phyloP scores from a whole-genome alignment of 2,797 vertebrate genomes.

The Lepus oiostolus region DNA sequence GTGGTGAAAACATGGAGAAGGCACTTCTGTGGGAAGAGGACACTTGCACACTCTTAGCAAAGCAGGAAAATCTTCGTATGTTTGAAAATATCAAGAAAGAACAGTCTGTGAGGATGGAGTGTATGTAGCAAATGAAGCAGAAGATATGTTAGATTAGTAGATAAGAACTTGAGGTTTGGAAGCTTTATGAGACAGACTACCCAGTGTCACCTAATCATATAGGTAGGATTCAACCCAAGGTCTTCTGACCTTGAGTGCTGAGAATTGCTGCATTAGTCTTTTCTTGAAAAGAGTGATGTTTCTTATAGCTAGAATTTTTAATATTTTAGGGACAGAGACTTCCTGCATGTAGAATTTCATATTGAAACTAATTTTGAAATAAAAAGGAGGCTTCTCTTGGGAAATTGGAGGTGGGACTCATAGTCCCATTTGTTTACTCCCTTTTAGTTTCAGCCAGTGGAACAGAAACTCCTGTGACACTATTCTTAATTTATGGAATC shows the following conservation, averaged over 20 bases:
- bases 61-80: neutral
- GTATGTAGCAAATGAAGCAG: neutral
- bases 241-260: neutral
- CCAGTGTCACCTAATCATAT: neutral
- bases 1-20: neutral
- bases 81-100: neutral
- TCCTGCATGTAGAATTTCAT: neutral
- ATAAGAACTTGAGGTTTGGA: neutral
- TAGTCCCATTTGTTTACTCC: neutral
- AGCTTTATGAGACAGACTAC: neutral
- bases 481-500: neutral
- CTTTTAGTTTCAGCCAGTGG: neutral
- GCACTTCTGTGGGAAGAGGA: neutral
- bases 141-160: neutral
- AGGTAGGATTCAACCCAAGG: neutral
- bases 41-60: neutral
- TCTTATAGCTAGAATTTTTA: neutral
- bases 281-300: neutral
- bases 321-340: slow-evolving; percentile 30
- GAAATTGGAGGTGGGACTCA: neutral
- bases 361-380: neutral
- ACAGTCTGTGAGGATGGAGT: neutral
- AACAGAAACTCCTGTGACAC: neutral
- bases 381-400: neutral
- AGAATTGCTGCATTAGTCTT: neutral